Base-by-base conservation (phyloP, 1,140 invertebrate species). In the Bombus polaris region DNA sequence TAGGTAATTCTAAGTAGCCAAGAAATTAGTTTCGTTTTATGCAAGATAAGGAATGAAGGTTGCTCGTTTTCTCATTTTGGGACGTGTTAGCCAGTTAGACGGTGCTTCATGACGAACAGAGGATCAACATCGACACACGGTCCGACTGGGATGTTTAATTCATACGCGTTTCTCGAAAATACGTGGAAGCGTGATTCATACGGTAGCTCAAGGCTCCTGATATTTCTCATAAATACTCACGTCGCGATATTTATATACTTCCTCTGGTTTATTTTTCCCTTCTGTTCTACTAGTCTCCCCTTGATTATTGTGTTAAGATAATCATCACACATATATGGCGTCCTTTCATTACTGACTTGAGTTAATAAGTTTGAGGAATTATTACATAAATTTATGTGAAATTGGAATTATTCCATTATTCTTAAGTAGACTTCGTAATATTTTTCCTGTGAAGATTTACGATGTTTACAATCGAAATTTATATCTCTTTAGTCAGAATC, bases 151-250 rank as follows among this genome's bases (percentile, higher is more conserved):
- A 87, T 87, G 87, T 88, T 88, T 88, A 88, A 88, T 88, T 88
- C 87, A 87, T 88, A 87, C 68, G 73, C 82, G 82, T 88, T 83
- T 88, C 53, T 65, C 71, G 81, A 88, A 39, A 88, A 79, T 73
- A 25, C 73, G 53, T 47, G 39, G 70, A 66, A 83, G 68, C 71
- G 37, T 88, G 75, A 88, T 66, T 88, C 75, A 88, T 78, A 15
- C 42, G 18, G 37, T 35, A 37, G 37, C 74, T 65, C 65, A 53
- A 68, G 66, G 66, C 18, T 9, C 28, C 28, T 75, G 68, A 88
- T 73, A 75, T 72, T 81, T 81, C 68, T 81, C 37, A 72, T 81
- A 81, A 73, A 81, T 81, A 79, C 32, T 37, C 75, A 59, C 53
- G 28, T 25, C 74, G 75, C 18, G 62, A 57, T 83, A 73, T 87